Evolutionary conservation across 2,888 invertebrate species (phyloP), one percentile per base, ranked within the genome.

Genomic region (Cheilosia soror): DNA sequence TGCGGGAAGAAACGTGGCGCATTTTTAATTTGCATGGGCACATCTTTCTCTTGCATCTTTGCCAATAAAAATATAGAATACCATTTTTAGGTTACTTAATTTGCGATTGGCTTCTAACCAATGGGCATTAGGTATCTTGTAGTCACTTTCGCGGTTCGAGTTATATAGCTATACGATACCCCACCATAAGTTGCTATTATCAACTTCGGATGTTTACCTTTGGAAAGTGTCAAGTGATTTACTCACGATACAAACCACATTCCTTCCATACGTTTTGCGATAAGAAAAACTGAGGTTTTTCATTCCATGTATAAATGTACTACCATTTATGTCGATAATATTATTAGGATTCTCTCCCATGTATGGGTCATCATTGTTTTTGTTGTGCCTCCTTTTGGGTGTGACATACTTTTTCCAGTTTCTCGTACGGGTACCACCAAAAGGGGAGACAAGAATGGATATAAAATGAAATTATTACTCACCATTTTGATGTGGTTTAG

Each of bases 331-430:
- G 80, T 42, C 66, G n/a, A 68, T 42, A 66, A 66, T 60, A 60
- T 57, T 57, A n/a, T 63, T 49, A 11, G 37, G 37, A 20, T 66
- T 66, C 42, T 31, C n/a, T 62, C 15, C 27, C 29, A 7, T 76
- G 44, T 76, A 51, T 66, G 60, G 72, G 27, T 60, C 62, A 58
- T 15, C 33, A 44, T 80, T 85, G 81, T 85, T 85, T 85, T 85
- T 85, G 81, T 85, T 85, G 76, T 77, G 76, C 62, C 77, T 85
- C 82, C 80, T 85, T 81, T 85, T 81, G 85, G 85, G 85, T 85
- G 85, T 85, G 85, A 85, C 85, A 85, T 85, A 85, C 85, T 63
- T 85, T 85, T 85, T 85, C 68, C 66, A 77, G 76, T 85, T 85
- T 77, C 80, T 62, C 76, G 49, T 29, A 40, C 57, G 63, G 68